phyloP scores from a whole-genome alignment of 2,113 vertebrate species.

The Podarcis cretensis region DNA sequence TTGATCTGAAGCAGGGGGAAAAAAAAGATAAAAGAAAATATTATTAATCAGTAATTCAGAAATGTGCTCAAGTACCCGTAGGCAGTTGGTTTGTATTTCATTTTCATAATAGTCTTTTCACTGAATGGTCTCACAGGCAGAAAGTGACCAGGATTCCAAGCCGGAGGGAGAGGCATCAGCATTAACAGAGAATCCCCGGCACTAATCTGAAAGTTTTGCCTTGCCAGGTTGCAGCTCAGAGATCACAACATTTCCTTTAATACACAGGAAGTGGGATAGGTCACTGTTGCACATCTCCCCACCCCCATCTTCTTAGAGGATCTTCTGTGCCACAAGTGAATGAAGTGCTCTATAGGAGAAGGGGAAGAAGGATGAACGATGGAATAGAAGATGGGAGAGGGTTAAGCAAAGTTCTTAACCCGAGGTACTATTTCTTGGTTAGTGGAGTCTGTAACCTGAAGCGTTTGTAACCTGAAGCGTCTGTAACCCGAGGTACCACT shows the following conservation, averaged over 20 bases:
- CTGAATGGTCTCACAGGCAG: not conserved
- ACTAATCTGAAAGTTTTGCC: not conserved
- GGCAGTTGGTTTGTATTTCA: constrained; percentile 7
- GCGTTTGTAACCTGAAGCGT: too few species aligned
- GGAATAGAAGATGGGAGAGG: too few species aligned
- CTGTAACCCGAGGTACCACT: too few species aligned
- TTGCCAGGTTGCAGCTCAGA: too few species aligned
- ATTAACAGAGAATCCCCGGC: not conserved
- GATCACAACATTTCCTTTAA: too few species aligned
- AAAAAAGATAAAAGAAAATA: constrained; percentile 4
- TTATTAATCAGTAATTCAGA: constrained; percentile 23
- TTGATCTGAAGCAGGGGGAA: not conserved
- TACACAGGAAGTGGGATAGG: not conserved
- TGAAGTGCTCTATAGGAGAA: not conserved
- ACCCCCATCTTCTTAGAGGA: too few species aligned
- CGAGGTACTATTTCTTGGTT: too few species aligned
- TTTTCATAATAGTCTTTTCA: not conserved
- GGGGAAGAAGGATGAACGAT: not conserved
- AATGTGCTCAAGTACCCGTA: not conserved
- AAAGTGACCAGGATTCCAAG: not conserved
- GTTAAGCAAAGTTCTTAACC: too few species aligned
- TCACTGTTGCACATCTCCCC: not conserved
- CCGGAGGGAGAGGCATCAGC: not conserved
- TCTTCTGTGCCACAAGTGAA: not conserved
- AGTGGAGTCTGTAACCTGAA: too few species aligned